phyloP scores from a whole-genome alignment of 2,797 vertebrate species.

The Sciurus vulgaris region DNA sequence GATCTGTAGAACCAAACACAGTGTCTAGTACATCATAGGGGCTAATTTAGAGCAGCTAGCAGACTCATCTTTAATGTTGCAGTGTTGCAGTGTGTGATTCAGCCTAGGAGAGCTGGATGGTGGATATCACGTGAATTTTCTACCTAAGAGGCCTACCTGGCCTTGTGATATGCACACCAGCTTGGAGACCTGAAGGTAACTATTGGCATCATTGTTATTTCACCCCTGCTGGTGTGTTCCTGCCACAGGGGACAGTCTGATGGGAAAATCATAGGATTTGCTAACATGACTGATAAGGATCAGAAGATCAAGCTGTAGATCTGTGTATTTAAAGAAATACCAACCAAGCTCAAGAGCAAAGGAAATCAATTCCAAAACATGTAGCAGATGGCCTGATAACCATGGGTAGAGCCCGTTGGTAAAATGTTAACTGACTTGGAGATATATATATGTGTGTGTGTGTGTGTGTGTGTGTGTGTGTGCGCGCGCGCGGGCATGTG shows the following conservation, averaged over 20 bases:
- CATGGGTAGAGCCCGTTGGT: slow-evolving; percentile 76
- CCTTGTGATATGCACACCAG: slow-evolving; percentile 17
- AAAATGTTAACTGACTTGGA: slow-evolving; percentile 78
- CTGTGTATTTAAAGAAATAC: slow-evolving; percentile 62
- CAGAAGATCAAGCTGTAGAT: slow-evolving; percentile 77
- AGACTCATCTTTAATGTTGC: neutral
- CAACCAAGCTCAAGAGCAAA: slow-evolving; percentile 54
- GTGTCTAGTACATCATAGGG: neutral
- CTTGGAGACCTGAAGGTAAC: slow-evolving; percentile 41
- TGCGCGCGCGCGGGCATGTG: too few relatives aligned
- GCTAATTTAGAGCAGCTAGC: slow-evolving; percentile 1
- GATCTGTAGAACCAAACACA: neutral
- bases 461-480: neutral
- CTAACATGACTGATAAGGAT: slow-evolving; percentile 76
- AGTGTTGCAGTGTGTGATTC: neutral
- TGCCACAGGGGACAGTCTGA: slow-evolving; percentile 51
- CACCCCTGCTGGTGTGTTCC: slow-evolving; percentile 15
- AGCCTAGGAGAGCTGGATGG: neutral
- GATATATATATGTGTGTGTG: neutral
- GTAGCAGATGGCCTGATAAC: slow-evolving; percentile 77
- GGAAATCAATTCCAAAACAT: slow-evolving; percentile 84
- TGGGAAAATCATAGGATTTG: slow-evolving; percentile 78
- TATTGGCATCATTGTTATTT: slow-evolving; percentile 60
- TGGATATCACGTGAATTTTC: slow-evolving; percentile 53
- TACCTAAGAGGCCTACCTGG: neutral